Percentiles rank a stretch among this genome's conserved stretches.
These are phyloP conservation scores for Anarhynchus alexandrinus DNA, from an alignment of 2,113 vertebrate species.

Conservation along the genomic window DNA sequence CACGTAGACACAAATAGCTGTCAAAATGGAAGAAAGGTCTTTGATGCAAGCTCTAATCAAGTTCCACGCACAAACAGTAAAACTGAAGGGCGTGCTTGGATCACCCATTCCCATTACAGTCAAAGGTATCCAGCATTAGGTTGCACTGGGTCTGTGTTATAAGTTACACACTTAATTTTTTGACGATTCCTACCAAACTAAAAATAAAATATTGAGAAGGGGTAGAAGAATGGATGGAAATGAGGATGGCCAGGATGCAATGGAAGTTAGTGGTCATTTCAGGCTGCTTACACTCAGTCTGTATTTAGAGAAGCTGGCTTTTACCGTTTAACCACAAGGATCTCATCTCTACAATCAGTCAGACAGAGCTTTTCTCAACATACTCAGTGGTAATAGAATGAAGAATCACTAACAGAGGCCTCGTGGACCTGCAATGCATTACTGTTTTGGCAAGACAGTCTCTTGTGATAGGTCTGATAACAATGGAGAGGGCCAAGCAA, in stretches of 20 bases:
- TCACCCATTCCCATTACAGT: neutral
- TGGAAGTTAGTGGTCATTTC: neutral
- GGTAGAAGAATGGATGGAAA: neutral
- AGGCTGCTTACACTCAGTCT: neutral
- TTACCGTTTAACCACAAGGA: neutral
- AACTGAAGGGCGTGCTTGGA: neutral
- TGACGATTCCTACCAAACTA: neutral
- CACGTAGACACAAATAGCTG: neutral
- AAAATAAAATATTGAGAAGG: neutral
- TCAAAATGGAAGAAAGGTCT: neutral
- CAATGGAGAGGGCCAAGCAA: neutral
- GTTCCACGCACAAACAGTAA: neutral
- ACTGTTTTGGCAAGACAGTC: neutral
- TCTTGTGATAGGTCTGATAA: neutral
- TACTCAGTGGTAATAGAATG: neutral
- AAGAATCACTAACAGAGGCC: neutral
- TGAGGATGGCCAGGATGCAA: neutral
- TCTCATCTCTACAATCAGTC: neutral
- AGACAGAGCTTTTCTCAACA: neutral
- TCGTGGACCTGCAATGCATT: neutral
- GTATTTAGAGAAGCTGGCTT: neutral
- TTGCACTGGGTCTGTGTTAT: neutral
- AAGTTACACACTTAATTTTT: neutral
- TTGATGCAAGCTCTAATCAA: neutral
- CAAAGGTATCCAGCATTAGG: neutral